phyloP scores from a whole-genome alignment of 2,888 invertebrate species.

The Margaritifera margaritifera region DNA sequence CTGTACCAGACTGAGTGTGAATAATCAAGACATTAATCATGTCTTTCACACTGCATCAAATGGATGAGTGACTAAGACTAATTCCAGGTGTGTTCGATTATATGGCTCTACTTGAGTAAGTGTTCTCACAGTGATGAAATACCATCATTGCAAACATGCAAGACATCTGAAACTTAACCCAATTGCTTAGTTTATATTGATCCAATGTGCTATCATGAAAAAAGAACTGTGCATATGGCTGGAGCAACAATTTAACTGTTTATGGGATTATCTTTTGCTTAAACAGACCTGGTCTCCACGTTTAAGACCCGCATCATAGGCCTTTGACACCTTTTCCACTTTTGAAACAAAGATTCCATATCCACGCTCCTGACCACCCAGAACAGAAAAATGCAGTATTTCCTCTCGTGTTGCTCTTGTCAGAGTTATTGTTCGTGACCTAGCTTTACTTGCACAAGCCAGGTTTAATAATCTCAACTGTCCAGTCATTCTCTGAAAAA shows the following conservation, averaged over 20 bases:
- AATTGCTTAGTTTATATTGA: background rate
- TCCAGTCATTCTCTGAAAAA: slow-evolving; percentile 83
- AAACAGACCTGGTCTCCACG: slow-evolving; percentile 87
- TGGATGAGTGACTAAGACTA: too few relatives aligned
- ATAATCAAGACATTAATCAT: too few relatives aligned
- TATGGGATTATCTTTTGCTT: background rate
- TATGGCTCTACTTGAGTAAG: too few relatives aligned
- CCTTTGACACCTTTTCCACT: slow-evolving; percentile 93
- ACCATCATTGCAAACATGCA: background rate
- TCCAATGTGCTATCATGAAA: too few relatives aligned
- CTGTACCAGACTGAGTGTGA: too few relatives aligned
- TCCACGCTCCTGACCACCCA: slow-evolving; percentile 93
- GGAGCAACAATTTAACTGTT: too few relatives aligned
- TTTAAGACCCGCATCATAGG: slow-evolving; percentile 95
- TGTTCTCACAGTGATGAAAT: too few relatives aligned
- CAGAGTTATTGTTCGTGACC: slow-evolving; percentile 91
- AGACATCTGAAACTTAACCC: background rate
- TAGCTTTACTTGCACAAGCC: slow-evolving; percentile 97
- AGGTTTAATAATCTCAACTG: slow-evolving; percentile 82
- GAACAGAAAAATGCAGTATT: slow-evolving; percentile 89
- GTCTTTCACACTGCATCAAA: too few relatives aligned
- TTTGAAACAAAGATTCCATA: slow-evolving; percentile 96
- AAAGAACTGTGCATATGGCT: too few relatives aligned
- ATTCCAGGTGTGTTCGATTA: too few relatives aligned
- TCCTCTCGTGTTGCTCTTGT: slow-evolving; percentile 95